Evolutionary conservation across 2,113 vertebrate species (phyloP).

Genomic region (Daubentonia madagascariensis): DNA sequence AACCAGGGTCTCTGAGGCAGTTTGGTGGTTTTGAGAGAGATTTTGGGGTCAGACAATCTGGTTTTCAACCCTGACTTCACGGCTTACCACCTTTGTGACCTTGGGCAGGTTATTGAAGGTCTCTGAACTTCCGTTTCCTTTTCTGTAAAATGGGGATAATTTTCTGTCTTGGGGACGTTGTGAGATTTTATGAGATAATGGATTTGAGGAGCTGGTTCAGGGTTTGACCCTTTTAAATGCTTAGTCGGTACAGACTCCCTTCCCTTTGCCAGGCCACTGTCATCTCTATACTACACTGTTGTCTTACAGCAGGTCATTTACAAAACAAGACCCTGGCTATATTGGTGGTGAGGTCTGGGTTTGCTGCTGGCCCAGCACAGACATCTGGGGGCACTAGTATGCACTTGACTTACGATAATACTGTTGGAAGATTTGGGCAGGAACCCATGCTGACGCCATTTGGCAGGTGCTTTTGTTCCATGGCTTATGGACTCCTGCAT

Average conservation of each 20-base stretch:
- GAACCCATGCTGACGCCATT: background rate
- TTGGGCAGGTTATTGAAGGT: background rate
- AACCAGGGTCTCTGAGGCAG: background rate
- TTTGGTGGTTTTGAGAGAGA: background rate
- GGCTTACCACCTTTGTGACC: background rate
- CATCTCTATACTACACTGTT: background rate
- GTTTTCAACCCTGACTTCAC: background rate
- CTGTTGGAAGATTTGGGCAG: background rate
- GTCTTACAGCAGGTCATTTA: background rate
- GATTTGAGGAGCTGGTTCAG: background rate
- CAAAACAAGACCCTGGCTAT: background rate
- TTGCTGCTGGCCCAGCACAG: background rate
- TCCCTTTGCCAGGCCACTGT: background rate
- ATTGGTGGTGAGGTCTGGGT: background rate
- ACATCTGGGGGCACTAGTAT: background rate
- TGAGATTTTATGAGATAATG: background rate
- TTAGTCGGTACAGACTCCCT: background rate
- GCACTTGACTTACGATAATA: accelerated
- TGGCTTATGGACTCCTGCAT: background rate
- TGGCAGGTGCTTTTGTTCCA: background rate
- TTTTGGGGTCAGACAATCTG: background rate
- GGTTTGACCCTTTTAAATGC: background rate
- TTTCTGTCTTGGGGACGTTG: background rate
- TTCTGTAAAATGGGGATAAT: background rate
- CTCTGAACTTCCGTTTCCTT: background rate